Base-by-base conservation (phyloP, 2,888 invertebrate species). In the Heliconius erato region DNA sequence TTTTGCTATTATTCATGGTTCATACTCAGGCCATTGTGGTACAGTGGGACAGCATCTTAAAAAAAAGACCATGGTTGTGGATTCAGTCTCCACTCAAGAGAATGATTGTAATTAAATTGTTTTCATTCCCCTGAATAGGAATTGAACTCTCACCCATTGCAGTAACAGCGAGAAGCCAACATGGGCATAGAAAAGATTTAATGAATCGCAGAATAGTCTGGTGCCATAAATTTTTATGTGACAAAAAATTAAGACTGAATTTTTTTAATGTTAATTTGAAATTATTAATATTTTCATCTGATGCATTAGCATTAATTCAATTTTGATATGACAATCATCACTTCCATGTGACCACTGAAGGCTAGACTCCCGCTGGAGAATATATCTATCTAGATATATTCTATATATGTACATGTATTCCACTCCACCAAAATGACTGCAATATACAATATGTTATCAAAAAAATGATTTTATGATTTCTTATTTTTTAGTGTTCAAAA, bases 401-500 rank as follows among this genome's bases (percentile, higher is more conserved):
- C 9, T 40, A 11, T 40, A 40, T 40, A 40, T 54, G 19, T 19
- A 19, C 54, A 54, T 23, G 19, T 54, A 23, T 54, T 7, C 6
- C 16, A 54, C 49, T 54, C 5, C 7, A 7, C 7, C 19, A 23
- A 0, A 2, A 54, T 23, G 19, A 7, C 54, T 19, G 7, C 23
- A 54, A 54, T 54, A 23, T 23, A 54, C 7, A 54, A 54, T 54
- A 54, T 23, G 23, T 54, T 7, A 7, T 54, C 7, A 54, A 54
- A 54, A 54, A 2, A 23, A 0, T 63, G 23, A n/a, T 63, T 63
- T 63, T 63, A 63, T 11, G n/a, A n/a, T 63, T 23, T 76, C n/a
- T 44, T 90, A 87, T 86, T 91, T 95, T 95, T 90, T 94, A 95
- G 95, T 92, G 90, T 91, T 91, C 90, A 89, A 88, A 91, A 88